Percentiles rank a stretch among this genome's conserved stretches.
Conservation (phyloP, 2,888 invertebrate species). For the Drosophila greeni region DNA sequence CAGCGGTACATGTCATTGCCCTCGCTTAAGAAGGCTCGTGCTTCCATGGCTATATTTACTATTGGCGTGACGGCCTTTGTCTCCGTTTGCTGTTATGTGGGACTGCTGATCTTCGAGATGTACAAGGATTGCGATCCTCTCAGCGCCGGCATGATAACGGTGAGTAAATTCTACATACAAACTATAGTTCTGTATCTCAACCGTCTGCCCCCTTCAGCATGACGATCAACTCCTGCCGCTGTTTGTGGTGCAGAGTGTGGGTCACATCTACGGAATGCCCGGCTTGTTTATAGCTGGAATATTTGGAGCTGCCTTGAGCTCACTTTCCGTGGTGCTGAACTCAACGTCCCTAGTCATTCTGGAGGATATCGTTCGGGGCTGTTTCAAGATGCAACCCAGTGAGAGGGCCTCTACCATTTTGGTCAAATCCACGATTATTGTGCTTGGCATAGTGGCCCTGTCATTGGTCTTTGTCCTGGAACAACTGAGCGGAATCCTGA, state of each 20-base stretch:
- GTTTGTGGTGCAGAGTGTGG: slow-evolving; percentile 89
- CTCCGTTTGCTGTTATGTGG: slow-evolving; percentile 86
- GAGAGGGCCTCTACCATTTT: slow-evolving; percentile 83
- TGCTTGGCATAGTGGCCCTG: slow-evolving; percentile 83
- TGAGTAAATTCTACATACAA: slow-evolving; percentile 67
- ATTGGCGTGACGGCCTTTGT: slow-evolving; percentile 84
- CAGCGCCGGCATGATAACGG: slow-evolving; percentile 80
- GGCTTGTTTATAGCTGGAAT: slow-evolving; percentile 92
- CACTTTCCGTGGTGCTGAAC: slow-evolving; percentile 92
- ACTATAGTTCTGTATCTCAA: background rate
- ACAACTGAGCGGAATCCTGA: slow-evolving; percentile 88
- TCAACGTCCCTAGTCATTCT: slow-evolving; percentile 91
- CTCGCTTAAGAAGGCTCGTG: slow-evolving; percentile 83
- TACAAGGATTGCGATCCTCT: slow-evolving; percentile 85
- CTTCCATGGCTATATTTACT: slow-evolving; percentile 85
- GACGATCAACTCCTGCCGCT: slow-evolving; percentile 90
- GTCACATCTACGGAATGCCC: slow-evolving; percentile 86
- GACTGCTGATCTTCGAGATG: slow-evolving; percentile 84
- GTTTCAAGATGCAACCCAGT: slow-evolving; percentile 82
- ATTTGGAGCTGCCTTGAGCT: slow-evolving; percentile 93
- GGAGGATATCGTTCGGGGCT: slow-evolving; percentile 89
- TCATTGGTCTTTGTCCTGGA: slow-evolving; percentile 85
- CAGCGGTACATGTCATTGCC: slow-evolving; percentile 90
- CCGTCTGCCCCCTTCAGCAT: slow-evolving; percentile 76
- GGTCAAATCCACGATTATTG: slow-evolving; percentile 83